Evolutionary conservation across 2,113 vertebrate genomes (phyloP).

Genomic region (Macquaria ambigua): DNA sequence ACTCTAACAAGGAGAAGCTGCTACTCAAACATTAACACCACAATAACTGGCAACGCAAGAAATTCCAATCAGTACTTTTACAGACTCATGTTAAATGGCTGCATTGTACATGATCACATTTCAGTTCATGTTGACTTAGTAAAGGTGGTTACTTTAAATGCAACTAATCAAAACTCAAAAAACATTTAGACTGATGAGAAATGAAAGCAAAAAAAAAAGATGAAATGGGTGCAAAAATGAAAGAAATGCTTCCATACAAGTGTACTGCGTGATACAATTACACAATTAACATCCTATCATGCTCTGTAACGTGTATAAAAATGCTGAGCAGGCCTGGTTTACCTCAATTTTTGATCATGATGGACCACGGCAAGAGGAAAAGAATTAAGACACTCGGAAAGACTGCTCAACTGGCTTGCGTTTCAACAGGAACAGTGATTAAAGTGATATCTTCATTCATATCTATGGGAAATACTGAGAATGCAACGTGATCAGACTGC

Average conservation of each 20-base stretch:
- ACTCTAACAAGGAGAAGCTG: constrained; percentile 70
- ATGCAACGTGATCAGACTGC: background rate
- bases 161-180: background rate
- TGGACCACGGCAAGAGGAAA: background rate
- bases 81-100: background rate
- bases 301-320: background rate
- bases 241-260: background rate
- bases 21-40: constrained; percentile 48
- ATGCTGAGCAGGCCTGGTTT: background rate
- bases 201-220: background rate
- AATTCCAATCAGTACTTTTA: constrained; percentile 17
- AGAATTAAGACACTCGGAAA: background rate
- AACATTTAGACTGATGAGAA: background rate
- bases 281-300: background rate
- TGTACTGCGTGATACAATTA: background rate
- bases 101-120: background rate
- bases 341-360: constrained; percentile 1
- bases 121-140: background rate
- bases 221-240: background rate
- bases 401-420: background rate
- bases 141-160: background rate
- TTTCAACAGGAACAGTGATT: background rate
- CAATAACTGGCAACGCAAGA: constrained; percentile 1
- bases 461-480: background rate
- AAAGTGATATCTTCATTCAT: background rate